These are phyloP conservation scores for Porites lutea DNA, from an alignment of 64 coral and sea anemone genomes.

Conservation along the genomic window DNA sequence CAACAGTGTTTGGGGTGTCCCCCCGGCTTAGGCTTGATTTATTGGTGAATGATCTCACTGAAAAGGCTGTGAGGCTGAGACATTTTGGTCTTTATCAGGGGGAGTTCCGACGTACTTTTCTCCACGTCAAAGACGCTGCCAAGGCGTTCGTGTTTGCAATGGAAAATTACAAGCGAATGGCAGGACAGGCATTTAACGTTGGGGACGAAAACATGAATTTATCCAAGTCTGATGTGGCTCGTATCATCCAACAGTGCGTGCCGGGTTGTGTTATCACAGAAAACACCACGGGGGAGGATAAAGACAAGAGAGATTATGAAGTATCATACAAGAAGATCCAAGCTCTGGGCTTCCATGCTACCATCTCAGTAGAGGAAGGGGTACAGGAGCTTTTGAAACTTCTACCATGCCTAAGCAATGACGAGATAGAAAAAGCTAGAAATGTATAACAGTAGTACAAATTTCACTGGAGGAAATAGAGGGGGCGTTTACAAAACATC, in stretches of 20 bases:
- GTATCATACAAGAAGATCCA: slow-evolving; percentile 91
- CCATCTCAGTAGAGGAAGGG: slow-evolving; percentile 80
- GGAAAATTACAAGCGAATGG: slow-evolving; percentile 84
- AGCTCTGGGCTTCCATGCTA: slow-evolving; percentile 80
- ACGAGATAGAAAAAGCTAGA: slow-evolving; percentile 86
- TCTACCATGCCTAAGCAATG: slow-evolving; percentile 81
- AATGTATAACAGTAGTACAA: slow-evolving; percentile 58
- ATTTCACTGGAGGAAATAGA: too few species aligned
- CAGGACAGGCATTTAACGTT: slow-evolving; percentile 90
- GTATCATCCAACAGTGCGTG: slow-evolving; percentile 79
- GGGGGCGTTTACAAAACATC: too few species aligned
- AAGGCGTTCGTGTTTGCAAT: slow-evolving; percentile 89
- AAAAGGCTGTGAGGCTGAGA: slow-evolving; percentile 87
- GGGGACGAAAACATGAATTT: slow-evolving; percentile 97
- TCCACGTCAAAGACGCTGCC: slow-evolving; percentile 97
- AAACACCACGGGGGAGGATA: slow-evolving; percentile 81
- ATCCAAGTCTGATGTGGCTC: slow-evolving; percentile 89
- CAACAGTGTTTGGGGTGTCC: slow-evolving; percentile 97
- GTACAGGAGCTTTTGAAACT: slow-evolving; percentile 89
- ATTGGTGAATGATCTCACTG: slow-evolving; percentile 92
- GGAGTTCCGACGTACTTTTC: slow-evolving; percentile 88
- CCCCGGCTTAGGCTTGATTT: slow-evolving; percentile 91
- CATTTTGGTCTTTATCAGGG: slow-evolving; percentile 98
- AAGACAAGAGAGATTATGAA: slow-evolving; percentile 97
- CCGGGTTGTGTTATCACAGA: slow-evolving; percentile 85